A percentile compares a stretch with the other conserved stretches of the same genome.
Conservation (phyloP, 2,113 vertebrate genomes). For the Gopherus flavomarginatus region DNA sequence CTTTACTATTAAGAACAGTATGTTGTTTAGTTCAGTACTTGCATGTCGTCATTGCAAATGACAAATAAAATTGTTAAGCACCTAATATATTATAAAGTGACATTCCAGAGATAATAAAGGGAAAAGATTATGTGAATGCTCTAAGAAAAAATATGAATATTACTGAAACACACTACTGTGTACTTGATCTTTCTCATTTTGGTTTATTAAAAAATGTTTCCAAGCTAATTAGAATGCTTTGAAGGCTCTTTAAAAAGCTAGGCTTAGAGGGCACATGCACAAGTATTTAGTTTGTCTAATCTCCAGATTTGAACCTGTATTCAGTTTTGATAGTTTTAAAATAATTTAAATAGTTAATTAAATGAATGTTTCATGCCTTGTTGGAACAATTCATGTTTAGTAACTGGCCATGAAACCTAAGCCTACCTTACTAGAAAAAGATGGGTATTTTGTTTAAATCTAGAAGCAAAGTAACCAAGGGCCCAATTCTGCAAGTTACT, state of each 20-base stretch:
- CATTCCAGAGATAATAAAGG: conserved; percentile 17
- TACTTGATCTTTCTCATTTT: not conserved
- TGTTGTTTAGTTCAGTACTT: conserved; percentile 15
- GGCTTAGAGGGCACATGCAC: not conserved
- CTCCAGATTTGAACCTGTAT: not conserved
- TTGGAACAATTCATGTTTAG: not conserved
- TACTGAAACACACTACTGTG: not conserved
- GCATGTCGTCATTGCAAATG: conserved; percentile 2
- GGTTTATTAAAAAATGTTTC: not conserved
- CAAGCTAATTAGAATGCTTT: not conserved
- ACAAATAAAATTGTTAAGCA: not conserved
- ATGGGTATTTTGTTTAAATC: not conserved
- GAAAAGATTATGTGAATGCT: not conserved
- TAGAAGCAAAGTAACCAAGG: not conserved
- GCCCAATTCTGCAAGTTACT: not conserved
- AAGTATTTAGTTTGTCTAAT: not conserved
- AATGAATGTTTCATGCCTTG: not conserved
- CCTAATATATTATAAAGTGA: not conserved
- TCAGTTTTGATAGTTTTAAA: not conserved
- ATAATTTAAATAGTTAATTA: not conserved
- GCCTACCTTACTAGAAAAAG: not conserved
- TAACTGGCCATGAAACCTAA: not conserved
- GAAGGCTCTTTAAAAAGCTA: not conserved
- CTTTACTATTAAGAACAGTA: not conserved
- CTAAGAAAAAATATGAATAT: not conserved